Evolutionary conservation across 2,113 vertebrate species (phyloP), one percentile per base, ranked within the genome.

Genomic region (Clarias magur): DNA sequence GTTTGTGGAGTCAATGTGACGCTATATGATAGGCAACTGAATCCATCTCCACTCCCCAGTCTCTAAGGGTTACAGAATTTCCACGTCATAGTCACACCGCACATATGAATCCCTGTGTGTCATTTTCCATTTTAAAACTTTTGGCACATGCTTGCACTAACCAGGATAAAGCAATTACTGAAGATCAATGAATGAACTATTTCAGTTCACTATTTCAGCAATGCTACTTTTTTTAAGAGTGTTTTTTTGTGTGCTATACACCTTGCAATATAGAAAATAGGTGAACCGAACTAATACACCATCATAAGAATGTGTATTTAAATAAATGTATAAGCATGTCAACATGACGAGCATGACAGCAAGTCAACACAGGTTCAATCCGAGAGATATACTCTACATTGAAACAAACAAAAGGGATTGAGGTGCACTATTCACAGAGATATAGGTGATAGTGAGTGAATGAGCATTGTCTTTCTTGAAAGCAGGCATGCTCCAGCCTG

Each of bases 401-500:
- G 72, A 60, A 72, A 59, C 34, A 63, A 80, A 21, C 23, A 53
- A 13, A 75, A 53, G 42, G 38, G 27, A 65, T 84, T 72, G 67
- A 78, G 53, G 57, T 38, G 30, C 19, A 81, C 53, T 73, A 73
- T 42, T 73, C 17, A 21, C 5, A 83, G 63, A 89, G 82, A 83
- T 23, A 16, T 68, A 87, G 25, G 72, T 23, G 73, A 38, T 73
- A 70, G 81, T 78, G n/a, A 59, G 48, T n/a, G 76, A 87, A 78
- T 85, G 85, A 60, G 67, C 81, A 80, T 83, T 84, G n/a, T 84
- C 82, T 68, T 12, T 48, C 48, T 48, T 11, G 67, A 16, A 72
- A 62, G 48, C 38, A 80, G 72, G 88, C 86, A 0, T 84, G 90
- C 84, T 72, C 30, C 54, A 30, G 84, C 86, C 48, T 82, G 84